These are phyloP conservation scores for Melanophora roralis DNA, from an alignment of 2,888 invertebrate species.

Conservation along the genomic window DNA sequence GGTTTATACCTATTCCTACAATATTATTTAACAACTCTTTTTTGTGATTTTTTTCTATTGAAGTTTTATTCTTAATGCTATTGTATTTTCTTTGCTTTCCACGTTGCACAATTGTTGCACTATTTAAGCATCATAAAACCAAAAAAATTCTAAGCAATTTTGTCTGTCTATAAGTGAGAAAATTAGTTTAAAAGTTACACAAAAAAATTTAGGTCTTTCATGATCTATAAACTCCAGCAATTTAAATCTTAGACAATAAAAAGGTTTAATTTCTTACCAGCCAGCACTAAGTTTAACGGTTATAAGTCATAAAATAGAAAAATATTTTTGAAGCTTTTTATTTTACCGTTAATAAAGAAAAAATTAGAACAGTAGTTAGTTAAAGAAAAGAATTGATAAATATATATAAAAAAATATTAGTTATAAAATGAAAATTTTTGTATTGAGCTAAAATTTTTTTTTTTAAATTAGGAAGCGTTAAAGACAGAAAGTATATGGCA, in stretches of 20 bases:
- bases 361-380: conserved; percentile 12
- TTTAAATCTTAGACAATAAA: conserved; percentile 38
- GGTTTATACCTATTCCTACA: no score
- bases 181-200: conserved; percentile 43
- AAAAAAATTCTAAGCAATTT: conserved; percentile 19
- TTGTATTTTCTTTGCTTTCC: neutral
- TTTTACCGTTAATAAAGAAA: neutral
- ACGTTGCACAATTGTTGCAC: conserved; percentile 9
- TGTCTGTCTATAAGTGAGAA: conserved; percentile 44
- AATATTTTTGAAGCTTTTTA: neutral
- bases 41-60: neutral
- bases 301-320: conserved; percentile 26
- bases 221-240: conserved; percentile 45
- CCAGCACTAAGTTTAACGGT: conserved; percentile 23
- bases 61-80: neutral
- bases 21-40: neutral
- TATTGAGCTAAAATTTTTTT: neutral
- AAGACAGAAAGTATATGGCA: no score
- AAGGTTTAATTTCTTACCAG: neutral
- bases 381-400: no score
- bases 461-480: no score
- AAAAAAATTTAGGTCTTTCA: conserved; percentile 55
- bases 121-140: neutral
- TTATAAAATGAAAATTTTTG: neutral
- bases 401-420: neutral